Base-by-base conservation (phyloP, 2,113 vertebrate species). In the Dunckerocampus dactyliophorus region DNA sequence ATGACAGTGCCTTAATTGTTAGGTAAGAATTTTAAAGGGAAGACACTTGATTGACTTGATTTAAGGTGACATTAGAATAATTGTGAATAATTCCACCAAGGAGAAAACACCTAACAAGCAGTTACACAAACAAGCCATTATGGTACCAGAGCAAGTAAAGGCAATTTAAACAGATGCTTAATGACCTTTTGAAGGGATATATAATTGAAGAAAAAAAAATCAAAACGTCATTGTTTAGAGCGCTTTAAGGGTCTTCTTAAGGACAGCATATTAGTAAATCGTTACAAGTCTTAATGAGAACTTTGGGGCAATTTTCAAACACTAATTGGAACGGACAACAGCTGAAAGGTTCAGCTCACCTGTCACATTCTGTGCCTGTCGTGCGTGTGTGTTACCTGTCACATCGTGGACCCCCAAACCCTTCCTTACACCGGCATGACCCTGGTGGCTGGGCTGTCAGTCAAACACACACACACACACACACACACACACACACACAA, bases 341-440 rank as follows among this genome's bases (percentile, higher is more conserved):
- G 81, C 77, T 84, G 79, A 87, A 75, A 85, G 79, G 74, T 82
- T 81, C 61, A 63, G 72, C 71, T 78, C 82, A 81, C 83, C 85
- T 84, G 82, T 88, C 87, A 87, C 71, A 69, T 55, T 45, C 53
- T 45, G 50, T 62, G 57, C 43, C 21, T 43, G 9, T 76, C 19
- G 24, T 62, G 17, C 28, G 63, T 65, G 61, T 55, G 63, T 37
- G 39, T 67, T 95, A 99, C 16, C 58, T 90, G 79, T 92, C 85
- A 80, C 97, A 99, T 76, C 63, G 91, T 60, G 88, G 76, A 59
- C 97, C 96, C 79, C 88, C 81, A 58, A 93, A 97, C 56, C 96
- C 95, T 81, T 85, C 76, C 89, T 93, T 97, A 89, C 96, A 99
- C 71, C 85, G 85, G 77, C 97, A 99, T 65, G 91, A 95, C 68